Percentiles rank a stretch among this genome's conserved stretches.
These are phyloP conservation scores for Machaerirhynchus nigripectus DNA, from an alignment of 2,113 vertebrate genomes.

Conservation along the genomic window DNA sequence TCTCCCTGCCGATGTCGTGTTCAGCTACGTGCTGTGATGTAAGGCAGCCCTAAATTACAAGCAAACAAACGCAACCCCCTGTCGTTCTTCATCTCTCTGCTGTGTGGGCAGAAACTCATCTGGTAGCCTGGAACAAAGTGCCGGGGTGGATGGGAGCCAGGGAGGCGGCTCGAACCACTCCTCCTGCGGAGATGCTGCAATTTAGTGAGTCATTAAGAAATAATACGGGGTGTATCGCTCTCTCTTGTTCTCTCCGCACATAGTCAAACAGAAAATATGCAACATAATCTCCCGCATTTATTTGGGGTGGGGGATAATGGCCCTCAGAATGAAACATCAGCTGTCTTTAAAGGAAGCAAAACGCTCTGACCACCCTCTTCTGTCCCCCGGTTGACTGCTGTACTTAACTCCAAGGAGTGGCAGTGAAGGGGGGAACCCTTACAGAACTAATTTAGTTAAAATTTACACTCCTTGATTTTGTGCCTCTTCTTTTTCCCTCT, in stretches of 20 bases:
- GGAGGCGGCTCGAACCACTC: background rate
- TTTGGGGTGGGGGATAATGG: background rate
- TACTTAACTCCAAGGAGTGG: background rate
- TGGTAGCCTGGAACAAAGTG: background rate
- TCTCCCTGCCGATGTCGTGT: background rate
- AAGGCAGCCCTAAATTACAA: background rate
- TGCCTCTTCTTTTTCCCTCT: background rate
- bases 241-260: background rate
- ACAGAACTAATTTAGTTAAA: slow-evolving; percentile 56
- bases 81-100: background rate
- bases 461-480: slow-evolving; percentile 49
- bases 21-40: background rate
- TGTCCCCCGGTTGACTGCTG: background rate
- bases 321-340: background rate
- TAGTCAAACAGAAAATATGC: background rate
- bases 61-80: background rate
- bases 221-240: background rate
- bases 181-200: background rate
- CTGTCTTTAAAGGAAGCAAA: background rate
- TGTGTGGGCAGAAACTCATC: background rate
- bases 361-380: background rate
- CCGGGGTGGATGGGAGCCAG: background rate
- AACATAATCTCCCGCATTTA: background rate
- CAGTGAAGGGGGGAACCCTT: background rate
- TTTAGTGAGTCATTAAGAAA: slow-evolving; percentile 13